Conservation (phyloP, 2,797 vertebrate species). For the Pyrocephalus nanus region DNA sequence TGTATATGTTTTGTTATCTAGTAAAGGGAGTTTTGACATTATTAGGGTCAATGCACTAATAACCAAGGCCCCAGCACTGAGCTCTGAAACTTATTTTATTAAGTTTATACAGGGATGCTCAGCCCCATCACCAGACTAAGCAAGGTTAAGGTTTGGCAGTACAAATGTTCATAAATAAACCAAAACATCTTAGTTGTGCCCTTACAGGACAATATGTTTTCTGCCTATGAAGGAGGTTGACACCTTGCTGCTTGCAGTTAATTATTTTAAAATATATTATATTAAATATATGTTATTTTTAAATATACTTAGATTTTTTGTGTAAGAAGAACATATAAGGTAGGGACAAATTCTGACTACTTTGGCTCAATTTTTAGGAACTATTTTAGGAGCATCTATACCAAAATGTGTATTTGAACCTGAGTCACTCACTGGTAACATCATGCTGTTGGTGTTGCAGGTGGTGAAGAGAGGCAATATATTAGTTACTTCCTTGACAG, state of each 20-base stretch:
- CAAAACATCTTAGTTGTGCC: not conserved
- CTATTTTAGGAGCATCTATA: constrained; percentile 45
- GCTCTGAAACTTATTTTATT: not conserved
- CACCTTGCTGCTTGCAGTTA: not conserved
- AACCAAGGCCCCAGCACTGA: not conserved
- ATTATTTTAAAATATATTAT: not conserved
- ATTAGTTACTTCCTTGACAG: constrained; percentile 12
- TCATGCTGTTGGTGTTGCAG: not conserved
- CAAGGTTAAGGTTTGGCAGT: not conserved
- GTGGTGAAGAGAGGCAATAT: constrained; percentile 5
- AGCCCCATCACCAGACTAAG: not conserved
- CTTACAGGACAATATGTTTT: not conserved
- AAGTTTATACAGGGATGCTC: not conserved
- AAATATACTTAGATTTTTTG: not conserved
- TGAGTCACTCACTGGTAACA: not conserved
- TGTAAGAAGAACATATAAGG: not conserved
- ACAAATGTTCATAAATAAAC: not conserved
- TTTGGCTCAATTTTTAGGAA: not conserved
- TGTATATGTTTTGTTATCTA: not conserved
- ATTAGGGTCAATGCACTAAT: not conserved
- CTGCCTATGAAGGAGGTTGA: not conserved
- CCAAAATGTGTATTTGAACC: not conserved
- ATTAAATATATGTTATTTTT: not conserved
- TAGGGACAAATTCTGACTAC: not conserved
- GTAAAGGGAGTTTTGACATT: not conserved